phyloP scores from a whole-genome alignment of 2,797 vertebrate species.

The Pseudopleuronectes americanus region DNA sequence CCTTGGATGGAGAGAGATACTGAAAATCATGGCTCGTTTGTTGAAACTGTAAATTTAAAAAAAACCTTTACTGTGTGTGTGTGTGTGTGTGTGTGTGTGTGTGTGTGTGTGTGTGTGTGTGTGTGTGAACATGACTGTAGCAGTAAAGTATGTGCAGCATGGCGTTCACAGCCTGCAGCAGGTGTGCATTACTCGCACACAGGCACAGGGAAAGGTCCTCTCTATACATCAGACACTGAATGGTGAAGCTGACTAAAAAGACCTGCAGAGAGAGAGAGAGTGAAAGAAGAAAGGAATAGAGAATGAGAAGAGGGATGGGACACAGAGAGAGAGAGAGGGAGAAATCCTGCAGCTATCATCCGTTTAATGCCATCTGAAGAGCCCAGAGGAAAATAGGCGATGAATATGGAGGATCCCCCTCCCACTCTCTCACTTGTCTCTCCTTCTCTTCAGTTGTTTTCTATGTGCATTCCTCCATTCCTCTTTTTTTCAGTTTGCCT shows the following conservation, averaged over 20 bases:
- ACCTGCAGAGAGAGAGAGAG: slow-evolving; percentile 34
- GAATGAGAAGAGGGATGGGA: neutral
- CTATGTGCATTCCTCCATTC: neutral
- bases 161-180: slow-evolving; percentile 62
- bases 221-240: slow-evolving; percentile 51
- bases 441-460: slow-evolving; percentile 32
- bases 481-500: slow-evolving; percentile 5
- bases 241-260: slow-evolving; percentile 35
- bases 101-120: neutral
- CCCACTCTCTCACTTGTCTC: slow-evolving; percentile 39
- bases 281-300: neutral
- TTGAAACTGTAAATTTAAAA: too few relatives aligned
- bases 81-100: too few relatives aligned
- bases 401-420: slow-evolving; percentile 69
- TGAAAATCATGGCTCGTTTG: neutral
- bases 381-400: slow-evolving; percentile 71
- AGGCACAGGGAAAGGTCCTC: slow-evolving; percentile 33
- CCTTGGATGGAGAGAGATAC: neutral
- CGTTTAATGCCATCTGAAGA: slow-evolving; percentile 61
- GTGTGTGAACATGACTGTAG: slow-evolving; percentile 12
- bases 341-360: slow-evolving; percentile 72
- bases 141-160: slow-evolving; percentile 37
- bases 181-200: slow-evolving; percentile 44
- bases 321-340: slow-evolving; percentile 43
- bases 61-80: too few relatives aligned